Percentiles rank a stretch among this genome's conserved stretches.
These are phyloP conservation scores for Drosophila sulfurigaster DNA, from an alignment of 1,140 invertebrate genomes.

Conservation along the genomic window DNA sequence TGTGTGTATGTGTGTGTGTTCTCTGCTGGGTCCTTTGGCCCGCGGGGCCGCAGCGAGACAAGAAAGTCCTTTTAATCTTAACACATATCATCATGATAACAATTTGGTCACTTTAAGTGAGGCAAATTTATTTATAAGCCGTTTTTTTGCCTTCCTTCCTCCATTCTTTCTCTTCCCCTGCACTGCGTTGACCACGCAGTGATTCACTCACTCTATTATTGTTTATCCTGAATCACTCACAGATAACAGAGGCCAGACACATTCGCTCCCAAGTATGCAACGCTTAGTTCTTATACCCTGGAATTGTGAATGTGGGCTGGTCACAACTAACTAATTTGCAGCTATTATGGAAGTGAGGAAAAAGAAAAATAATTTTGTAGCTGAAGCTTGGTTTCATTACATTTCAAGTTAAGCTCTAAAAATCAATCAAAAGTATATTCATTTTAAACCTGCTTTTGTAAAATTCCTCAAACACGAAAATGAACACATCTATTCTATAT, in stretches of 20 bases:
- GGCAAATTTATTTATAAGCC: constrained; percentile 85
- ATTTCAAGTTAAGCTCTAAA: too few species aligned
- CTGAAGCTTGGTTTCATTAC: too few species aligned
- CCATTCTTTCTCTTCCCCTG: neutral
- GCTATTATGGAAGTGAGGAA: too few species aligned
- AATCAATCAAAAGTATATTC: too few species aligned
- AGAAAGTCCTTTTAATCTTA: constrained; percentile 85
- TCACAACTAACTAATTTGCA: neutral
- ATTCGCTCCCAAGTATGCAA: constrained; percentile 10
- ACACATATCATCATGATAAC: constrained; percentile 85
- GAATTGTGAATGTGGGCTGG: neutral
- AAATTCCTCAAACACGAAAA: too few species aligned
- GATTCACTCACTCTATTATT: constrained; percentile 54
- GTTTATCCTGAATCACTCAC: constrained; percentile 41
- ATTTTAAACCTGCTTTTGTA: too few species aligned
- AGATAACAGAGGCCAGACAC: constrained; percentile 21
- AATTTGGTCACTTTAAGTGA: constrained; percentile 85
- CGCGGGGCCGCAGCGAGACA: constrained; percentile 59
- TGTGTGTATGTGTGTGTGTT: constrained; percentile 12
- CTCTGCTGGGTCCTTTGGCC: constrained; percentile 29
- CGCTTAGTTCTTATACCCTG: constrained; percentile 41
- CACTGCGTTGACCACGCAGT: constrained; percentile 25
- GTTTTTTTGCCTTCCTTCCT: constrained; percentile 51
- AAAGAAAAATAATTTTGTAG: too few species aligned
- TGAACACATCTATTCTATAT: too few species aligned